Evolutionary conservation across 2,113 vertebrate genomes (phyloP), one percentile per base, ranked within the genome.

Genomic region (Nanger granti): DNA sequence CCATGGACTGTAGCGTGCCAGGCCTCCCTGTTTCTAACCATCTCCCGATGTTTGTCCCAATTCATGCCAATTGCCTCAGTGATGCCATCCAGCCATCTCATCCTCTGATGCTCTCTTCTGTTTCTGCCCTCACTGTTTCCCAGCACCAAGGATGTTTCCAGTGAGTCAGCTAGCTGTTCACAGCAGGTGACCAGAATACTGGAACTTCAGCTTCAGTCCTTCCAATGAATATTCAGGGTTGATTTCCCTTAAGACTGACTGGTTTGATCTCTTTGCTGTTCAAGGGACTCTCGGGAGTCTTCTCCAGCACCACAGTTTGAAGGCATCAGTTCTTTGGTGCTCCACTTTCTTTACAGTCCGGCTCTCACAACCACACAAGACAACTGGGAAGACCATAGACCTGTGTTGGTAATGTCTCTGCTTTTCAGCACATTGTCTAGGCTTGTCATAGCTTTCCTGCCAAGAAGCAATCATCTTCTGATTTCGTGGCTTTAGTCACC

Each of bases 311-410:
- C 69, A 41, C n/a, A 73, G n/a, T 41, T 73, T 73, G n/a, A 24
- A 73, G 69, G 3, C n/a, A 24, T 41, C 10, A 24, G 7, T 73
- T 73, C n/a, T 73, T 73, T 12, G 10, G 20, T 0, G 0, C 20
- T 24, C 20, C 9, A 0, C 20, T 22, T 73, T 73, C 5, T 41
- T 24, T 37, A 73, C 24, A 20, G 69, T 73, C 10, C 69, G 24
- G 5, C 69, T 73, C 20, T 73, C 20, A 73, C 20, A 73, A 41
- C 69, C 69, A 73, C n/a, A 24, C 0, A 2, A 73, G 18, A 37
- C 18, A n/a, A 41, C n/a, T 73, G 69, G n/a, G n/a, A 41, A 41
- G 10, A 41, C 69, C n/a, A 41, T 41, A 73, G 69, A 73, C 20
- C 10, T 73, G 11, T 41, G n/a, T 24, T 24, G n/a, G 20, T 73